phyloP scores from a whole-genome alignment of 2,113 vertebrate genomes.

The Macquaria australasica region DNA sequence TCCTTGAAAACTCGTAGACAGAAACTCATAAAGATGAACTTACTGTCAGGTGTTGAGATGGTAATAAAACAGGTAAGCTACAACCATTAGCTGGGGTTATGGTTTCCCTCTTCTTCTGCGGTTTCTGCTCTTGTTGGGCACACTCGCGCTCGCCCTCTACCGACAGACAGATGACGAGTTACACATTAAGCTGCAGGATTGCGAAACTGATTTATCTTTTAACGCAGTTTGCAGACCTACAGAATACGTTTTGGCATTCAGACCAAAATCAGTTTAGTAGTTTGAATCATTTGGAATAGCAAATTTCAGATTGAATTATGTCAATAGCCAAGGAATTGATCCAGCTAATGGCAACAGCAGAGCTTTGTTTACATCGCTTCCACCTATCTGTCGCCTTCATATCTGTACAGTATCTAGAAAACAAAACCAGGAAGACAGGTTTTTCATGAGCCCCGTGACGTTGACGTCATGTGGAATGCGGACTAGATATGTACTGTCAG shows the following conservation, averaged over 20 bases:
- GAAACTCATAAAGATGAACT: neutral
- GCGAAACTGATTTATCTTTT: neutral
- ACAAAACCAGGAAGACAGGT: constrained; percentile 52
- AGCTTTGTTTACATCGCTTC: neutral
- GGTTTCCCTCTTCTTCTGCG: constrained; percentile 30
- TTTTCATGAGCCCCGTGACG: constrained; percentile 65
- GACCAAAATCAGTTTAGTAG: neutral
- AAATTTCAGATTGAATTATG: neutral
- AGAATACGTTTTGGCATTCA: fast-evolving
- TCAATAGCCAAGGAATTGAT: neutral
- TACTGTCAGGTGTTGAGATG: neutral
- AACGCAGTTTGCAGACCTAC: neutral
- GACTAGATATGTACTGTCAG: constrained; percentile 51
- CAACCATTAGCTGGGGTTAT: neutral
- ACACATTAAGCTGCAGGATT: neutral
- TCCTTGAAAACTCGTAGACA: neutral
- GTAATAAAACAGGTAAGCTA: neutral
- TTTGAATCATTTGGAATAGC: fast-evolving
- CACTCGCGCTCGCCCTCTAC: constrained; percentile 24
- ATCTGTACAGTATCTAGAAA: neutral
- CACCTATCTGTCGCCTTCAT: constrained; percentile 19
- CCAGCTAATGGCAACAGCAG: neutral
- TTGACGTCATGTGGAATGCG: constrained; percentile 73
- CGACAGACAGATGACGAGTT: neutral
- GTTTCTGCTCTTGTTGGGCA: fast-evolving